Conservation (phyloP, 1,140 invertebrate genomes). For the Eumaeus atala region DNA sequence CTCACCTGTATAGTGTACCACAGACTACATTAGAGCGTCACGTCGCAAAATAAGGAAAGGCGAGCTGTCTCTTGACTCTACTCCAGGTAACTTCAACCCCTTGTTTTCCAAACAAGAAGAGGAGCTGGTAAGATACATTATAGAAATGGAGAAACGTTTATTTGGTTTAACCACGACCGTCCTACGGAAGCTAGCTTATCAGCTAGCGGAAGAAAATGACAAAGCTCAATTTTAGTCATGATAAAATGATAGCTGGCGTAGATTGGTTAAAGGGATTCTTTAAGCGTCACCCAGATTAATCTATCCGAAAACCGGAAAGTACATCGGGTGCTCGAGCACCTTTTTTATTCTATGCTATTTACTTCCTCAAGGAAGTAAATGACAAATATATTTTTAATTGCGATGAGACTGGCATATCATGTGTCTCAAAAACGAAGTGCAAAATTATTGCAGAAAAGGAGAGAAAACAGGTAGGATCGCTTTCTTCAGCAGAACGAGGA, state of each 20-base stretch:
- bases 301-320: too few species aligned
- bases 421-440: constrained; percentile 35
- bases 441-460: constrained; percentile 44
- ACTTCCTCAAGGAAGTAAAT: constrained; percentile 20
- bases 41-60: constrained; percentile 9
- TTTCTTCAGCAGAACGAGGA: constrained; percentile 44
- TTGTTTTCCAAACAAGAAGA: constrained; percentile 32
- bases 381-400: constrained; percentile 35
- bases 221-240: constrained; percentile 29
- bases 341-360: too few species aligned
- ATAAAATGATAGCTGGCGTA: too few species aligned
- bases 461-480: constrained; percentile 33
- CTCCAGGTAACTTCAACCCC: constrained; percentile 16
- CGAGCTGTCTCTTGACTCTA: constrained; percentile 6
- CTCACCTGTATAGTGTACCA: constrained; percentile 21
- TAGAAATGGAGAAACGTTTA: constrained; percentile 33
- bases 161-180: constrained; percentile 23
- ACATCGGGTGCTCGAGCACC: constrained; percentile 33
- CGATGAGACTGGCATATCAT: constrained; percentile 48
- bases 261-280: too few species aligned
- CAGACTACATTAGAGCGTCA: constrained; percentile 17
- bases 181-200: constrained; percentile 29
- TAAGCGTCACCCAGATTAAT: too few species aligned
- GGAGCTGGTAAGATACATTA: constrained; percentile 25
- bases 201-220: constrained; percentile 34